Conservation (phyloP, 2,888 invertebrate genomes). For the Trachelus tabidus region DNA sequence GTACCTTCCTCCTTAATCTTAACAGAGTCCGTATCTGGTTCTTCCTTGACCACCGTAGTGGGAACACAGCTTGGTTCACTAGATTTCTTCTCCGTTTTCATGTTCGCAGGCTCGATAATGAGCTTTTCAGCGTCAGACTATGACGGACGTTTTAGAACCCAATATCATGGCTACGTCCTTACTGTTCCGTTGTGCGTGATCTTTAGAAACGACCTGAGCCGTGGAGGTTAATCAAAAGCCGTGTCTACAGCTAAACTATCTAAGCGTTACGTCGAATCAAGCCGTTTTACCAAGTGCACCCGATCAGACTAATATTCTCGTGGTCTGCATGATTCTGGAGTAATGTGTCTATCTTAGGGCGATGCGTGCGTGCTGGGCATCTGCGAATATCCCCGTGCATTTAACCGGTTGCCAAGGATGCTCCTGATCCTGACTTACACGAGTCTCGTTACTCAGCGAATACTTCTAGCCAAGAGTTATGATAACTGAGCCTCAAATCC, state of each 20-base stretch:
- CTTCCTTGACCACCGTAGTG: conserved; percentile 61
- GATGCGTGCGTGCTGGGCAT: neutral
- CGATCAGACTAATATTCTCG: conserved; percentile 15
- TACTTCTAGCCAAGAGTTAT: neutral
- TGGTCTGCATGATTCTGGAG: conserved; percentile 25
- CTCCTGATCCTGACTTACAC: neutral
- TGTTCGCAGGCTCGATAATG: conserved; percentile 38
- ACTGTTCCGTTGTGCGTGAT: neutral
- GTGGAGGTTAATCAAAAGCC: neutral
- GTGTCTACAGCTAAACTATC: neutral
- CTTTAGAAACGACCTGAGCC: neutral
- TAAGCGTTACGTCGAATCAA: neutral
- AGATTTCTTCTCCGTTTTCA: conserved; percentile 65
- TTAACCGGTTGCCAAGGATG: conserved; percentile 25
- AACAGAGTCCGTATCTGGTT: conserved; percentile 58
- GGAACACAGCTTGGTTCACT: conserved; percentile 61
- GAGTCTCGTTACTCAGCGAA: neutral
- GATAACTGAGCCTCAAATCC: neutral
- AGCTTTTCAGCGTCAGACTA: neutral
- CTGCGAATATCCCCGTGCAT: conserved; percentile 26
- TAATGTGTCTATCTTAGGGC: neutral
- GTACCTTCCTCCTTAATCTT: conserved; percentile 60
- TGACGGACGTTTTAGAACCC: neutral
- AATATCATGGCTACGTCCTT: neutral
- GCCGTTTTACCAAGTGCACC: neutral